Conservation (phyloP, 2,797 vertebrate species). For the Apodemus agrarius region DNA sequence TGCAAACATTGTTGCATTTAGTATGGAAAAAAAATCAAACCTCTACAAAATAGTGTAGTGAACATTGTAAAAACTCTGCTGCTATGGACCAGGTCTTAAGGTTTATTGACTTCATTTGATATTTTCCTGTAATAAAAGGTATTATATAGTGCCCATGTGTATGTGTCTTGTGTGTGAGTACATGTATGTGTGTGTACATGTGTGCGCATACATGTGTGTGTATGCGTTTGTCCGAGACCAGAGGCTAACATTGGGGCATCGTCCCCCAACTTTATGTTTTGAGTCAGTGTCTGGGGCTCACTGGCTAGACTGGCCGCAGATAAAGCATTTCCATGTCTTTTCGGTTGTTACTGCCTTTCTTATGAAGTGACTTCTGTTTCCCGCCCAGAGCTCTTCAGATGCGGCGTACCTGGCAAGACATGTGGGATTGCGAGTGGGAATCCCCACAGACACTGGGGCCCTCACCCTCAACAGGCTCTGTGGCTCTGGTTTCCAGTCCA, state of each 20-base stretch:
- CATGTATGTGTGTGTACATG: fast-evolving
- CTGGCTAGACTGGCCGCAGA: not conserved
- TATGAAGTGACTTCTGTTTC: not conserved
- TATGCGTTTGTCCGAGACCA: not conserved
- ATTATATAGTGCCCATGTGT: not conserved
- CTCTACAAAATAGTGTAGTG: not conserved
- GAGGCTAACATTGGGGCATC: not conserved
- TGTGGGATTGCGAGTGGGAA: slow-evolving; percentile 93
- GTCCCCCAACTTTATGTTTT: not conserved
- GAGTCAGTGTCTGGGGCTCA: not conserved
- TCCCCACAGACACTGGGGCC: slow-evolving; percentile 92
- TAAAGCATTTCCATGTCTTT: not conserved
- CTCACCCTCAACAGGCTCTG: slow-evolving; percentile 97
- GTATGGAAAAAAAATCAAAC: slow-evolving; percentile 45
- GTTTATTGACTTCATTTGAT: slow-evolving; percentile 42
- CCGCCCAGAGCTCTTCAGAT: slow-evolving; percentile 91
- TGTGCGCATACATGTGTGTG: not conserved
- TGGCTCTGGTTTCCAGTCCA: slow-evolving; percentile 97
- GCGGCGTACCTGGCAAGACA: slow-evolving; percentile 94
- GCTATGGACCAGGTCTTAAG: not conserved
- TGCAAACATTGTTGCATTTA: not conserved
- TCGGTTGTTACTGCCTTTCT: slow-evolving; percentile 1
- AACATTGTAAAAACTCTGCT: not conserved
- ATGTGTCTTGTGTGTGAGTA: not conserved
- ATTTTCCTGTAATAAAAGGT: not conserved